Evolutionary conservation across 2,888 invertebrate genomes (phyloP).

Genomic region (Lepidochitona cinerea): DNA sequence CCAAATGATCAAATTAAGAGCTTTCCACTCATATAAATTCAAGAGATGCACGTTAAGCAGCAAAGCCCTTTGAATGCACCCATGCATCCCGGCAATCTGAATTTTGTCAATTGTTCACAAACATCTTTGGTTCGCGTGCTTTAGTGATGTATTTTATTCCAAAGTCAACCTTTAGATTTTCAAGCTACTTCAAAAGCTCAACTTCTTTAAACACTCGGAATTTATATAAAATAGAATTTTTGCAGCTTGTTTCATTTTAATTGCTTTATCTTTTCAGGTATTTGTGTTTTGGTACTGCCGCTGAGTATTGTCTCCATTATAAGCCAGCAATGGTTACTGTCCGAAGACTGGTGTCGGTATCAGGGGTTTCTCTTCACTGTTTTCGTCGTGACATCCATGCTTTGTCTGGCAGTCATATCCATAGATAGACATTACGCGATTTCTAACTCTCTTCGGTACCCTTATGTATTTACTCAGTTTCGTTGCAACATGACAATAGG

Average conservation of each 20-base stretch:
- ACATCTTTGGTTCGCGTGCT: no score
- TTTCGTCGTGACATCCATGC: conserved; percentile 39
- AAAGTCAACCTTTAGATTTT: no score
- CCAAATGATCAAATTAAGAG: no score
- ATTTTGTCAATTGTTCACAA: no score
- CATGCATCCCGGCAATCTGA: no score
- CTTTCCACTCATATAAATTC: no score
- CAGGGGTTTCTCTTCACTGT: conserved; percentile 47
- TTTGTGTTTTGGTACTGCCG: conserved; percentile 42
- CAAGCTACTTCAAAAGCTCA: no score
- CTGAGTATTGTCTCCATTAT: conserved; percentile 42
- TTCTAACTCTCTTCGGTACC: conserved; percentile 49
- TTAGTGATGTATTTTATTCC: no score
- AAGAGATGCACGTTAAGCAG: no score
- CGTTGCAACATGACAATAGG: conserved; percentile 37
- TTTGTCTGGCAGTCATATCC: conserved; percentile 44
- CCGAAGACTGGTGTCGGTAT: conserved; percentile 39
- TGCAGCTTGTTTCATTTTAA: not conserved
- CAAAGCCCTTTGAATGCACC: no score
- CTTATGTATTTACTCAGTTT: conserved; percentile 45
- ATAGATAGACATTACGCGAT: conserved; percentile 55
- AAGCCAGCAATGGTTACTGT: conserved; percentile 32
- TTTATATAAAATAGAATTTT: not conserved
- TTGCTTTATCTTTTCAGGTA: conserved; percentile 32
- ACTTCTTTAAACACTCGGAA: no score